phyloP scores from a whole-genome alignment of 2,888 invertebrate genomes.

The Eubasilissa splendida region DNA sequence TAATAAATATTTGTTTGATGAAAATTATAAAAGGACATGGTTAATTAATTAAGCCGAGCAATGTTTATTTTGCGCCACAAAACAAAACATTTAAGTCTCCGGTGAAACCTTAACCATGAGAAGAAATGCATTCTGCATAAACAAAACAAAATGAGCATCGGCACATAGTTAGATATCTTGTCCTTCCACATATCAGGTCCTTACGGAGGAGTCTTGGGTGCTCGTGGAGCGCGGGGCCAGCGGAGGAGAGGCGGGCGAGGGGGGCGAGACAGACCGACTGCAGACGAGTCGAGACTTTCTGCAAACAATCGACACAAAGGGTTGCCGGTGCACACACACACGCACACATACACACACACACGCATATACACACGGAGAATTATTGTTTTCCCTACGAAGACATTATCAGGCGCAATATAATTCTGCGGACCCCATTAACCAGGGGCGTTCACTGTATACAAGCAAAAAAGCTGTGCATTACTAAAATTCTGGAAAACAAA shows the following conservation, averaged over 20 bases:
- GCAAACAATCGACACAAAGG: conserved; percentile 55
- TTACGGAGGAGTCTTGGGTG: background rate
- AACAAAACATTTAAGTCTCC: background rate
- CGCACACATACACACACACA: background rate
- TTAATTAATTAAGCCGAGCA: no score
- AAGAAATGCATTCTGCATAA: conserved; percentile 19
- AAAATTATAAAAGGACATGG: no score
- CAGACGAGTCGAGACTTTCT: conserved; percentile 52
- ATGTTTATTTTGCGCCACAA: no score
- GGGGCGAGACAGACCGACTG: conserved; percentile 45
- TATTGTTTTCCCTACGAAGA: conserved; percentile 23
- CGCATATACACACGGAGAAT: background rate
- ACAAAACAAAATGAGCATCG: conserved; percentile 16
- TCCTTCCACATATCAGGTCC: conserved; percentile 8
- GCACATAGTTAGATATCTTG: conserved; percentile 21
- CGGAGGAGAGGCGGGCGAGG: conserved; percentile 7
- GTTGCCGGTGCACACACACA: conserved; percentile 19
- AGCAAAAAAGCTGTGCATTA: no score
- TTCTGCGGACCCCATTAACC: background rate
- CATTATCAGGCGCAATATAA: background rate
- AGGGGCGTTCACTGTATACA: no score
- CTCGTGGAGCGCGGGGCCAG: background rate
- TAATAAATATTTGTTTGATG: no score
- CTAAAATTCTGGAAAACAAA: no score
- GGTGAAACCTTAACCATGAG: conserved; percentile 15